A percentile compares a stretch with the other conserved stretches of the same genome.
phyloP scores from a whole-genome alignment of 2,113 vertebrate species.

The Geothlypis trichas region DNA sequence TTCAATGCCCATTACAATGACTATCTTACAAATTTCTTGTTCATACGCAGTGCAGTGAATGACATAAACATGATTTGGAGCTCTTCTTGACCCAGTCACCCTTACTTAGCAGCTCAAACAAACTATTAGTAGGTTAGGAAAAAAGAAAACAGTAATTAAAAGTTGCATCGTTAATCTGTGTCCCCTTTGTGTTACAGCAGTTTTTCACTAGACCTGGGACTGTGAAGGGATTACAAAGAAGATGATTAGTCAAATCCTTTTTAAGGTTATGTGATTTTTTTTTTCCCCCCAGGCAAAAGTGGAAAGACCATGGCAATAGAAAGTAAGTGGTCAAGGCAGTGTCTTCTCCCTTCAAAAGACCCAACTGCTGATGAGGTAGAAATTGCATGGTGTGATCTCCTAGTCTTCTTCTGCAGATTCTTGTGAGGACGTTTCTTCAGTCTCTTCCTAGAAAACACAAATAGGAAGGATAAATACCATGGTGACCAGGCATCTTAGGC shows the following conservation, averaged over 20 bases:
- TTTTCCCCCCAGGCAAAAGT: constrained; percentile 66
- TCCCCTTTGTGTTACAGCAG: constrained; percentile 85
- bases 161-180: constrained; percentile 82
- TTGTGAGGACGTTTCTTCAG: constrained; percentile 86
- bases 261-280: constrained; percentile 72
- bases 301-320: constrained; percentile 80
- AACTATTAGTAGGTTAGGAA: constrained; percentile 83
- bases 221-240: constrained; percentile 80
- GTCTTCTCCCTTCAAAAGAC: constrained; percentile 93
- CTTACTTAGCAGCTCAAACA: constrained; percentile 77
- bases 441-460: constrained; percentile 82
- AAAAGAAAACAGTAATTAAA: constrained; percentile 78
- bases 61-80: constrained; percentile 72
- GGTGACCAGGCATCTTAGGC: not conserved
- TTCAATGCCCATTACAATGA: constrained; percentile 71
- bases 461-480: not conserved
- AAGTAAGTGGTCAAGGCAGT: constrained; percentile 92
- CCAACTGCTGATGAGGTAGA: constrained; percentile 97
- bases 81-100: constrained; percentile 73
- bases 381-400: constrained; percentile 77
- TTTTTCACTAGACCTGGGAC: constrained; percentile 85
- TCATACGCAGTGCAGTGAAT: constrained; percentile 75
- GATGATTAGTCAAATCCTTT: constrained; percentile 81
- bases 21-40: constrained; percentile 64
- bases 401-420: constrained; percentile 91